Percentiles rank a stretch among this genome's conserved stretches.
These are phyloP conservation scores for Hemicrepidius hirtus DNA, from an alignment of 2,888 invertebrate genomes.

Conservation along the genomic window DNA sequence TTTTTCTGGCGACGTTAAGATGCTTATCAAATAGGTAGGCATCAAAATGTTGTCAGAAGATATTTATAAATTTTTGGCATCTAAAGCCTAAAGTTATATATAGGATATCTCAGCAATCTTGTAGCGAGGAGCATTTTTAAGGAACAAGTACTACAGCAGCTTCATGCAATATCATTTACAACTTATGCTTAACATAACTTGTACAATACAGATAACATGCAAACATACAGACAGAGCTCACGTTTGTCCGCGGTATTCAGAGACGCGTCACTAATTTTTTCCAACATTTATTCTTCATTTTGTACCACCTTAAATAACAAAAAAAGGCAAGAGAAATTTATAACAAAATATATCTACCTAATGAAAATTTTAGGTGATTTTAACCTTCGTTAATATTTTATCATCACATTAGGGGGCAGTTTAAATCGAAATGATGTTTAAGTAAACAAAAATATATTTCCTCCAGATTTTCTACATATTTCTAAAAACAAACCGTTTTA, in stretches of 20 bases:
- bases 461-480: no score
- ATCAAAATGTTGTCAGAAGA: slow-evolving; percentile 33
- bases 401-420: no score
- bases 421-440: no score
- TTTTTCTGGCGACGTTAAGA: slow-evolving; percentile 40
- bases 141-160: slow-evolving; percentile 8
- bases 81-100: slow-evolving; percentile 29
- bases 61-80: slow-evolving; percentile 42
- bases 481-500: no score
- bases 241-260: slow-evolving; percentile 70
- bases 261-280: slow-evolving; percentile 47
- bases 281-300: not conserved
- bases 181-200: not conserved
- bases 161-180: slow-evolving; percentile 20
- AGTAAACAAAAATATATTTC: no score
- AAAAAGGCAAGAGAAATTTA: no score
- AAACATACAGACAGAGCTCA: slow-evolving; percentile 65
- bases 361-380: no score
- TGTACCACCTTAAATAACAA: no score
- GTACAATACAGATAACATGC: slow-evolving; percentile 55
- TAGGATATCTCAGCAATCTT: slow-evolving; percentile 5
- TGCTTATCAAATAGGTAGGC: slow-evolving; percentile 40
- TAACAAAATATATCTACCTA: no score
- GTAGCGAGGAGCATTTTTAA: slow-evolving; percentile 2
- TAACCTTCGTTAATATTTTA: no score